These are phyloP conservation scores for Zapus hudsonius DNA, from an alignment of 2,113 vertebrate genomes.

Conservation along the genomic window DNA sequence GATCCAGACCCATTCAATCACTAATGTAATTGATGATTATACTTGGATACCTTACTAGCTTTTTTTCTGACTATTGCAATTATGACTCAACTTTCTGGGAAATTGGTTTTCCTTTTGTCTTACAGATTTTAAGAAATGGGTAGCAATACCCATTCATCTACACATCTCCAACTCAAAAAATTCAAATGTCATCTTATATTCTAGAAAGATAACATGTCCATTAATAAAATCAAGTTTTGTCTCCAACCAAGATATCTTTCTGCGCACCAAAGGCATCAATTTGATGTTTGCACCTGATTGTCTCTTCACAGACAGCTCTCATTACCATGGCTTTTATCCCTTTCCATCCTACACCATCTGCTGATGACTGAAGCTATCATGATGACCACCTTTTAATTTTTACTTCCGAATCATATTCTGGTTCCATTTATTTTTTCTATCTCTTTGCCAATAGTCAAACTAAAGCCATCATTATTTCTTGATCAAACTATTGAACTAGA, in stretches of 20 bases:
- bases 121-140: background rate
- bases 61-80: background rate
- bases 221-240: background rate
- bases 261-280: background rate
- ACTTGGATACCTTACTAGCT: background rate
- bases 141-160: background rate
- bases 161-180: background rate
- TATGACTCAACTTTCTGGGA: background rate
- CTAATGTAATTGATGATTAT: background rate
- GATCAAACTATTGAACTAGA: background rate
- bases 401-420: background rate
- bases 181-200: background rate
- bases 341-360: background rate
- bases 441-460: background rate
- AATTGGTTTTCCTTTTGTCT: background rate
- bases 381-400: background rate
- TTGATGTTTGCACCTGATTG: background rate
- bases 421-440: background rate
- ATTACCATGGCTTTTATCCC: background rate
- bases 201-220: background rate
- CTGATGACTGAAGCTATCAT: background rate
- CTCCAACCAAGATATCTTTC: background rate
- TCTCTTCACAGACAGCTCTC: background rate
- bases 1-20: background rate
- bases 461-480: background rate